phyloP scores from a whole-genome alignment of 2,888 invertebrate species.

The Heliconius cydno region DNA sequence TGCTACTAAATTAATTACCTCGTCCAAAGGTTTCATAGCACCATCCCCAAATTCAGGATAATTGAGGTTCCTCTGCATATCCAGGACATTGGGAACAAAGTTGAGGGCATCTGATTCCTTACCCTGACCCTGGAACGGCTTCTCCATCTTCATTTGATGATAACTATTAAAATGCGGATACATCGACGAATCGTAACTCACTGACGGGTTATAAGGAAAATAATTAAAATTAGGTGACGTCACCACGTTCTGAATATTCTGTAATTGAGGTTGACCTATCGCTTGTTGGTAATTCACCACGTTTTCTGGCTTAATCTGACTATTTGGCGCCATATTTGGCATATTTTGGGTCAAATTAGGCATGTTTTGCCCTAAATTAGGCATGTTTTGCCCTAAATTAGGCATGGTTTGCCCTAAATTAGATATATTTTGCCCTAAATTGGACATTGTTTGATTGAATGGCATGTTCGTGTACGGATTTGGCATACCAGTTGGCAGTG shows the following conservation, averaged over 20 bases:
- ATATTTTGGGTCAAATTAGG: slow-evolving; percentile 33
- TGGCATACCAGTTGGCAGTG: slow-evolving; percentile 54
- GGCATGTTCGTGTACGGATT: slow-evolving; percentile 63
- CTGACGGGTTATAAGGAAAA: slow-evolving; percentile 62
- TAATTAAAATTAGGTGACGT: slow-evolving; percentile 69
- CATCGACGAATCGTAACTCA: slow-evolving; percentile 72
- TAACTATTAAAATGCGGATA: slow-evolving; percentile 75
- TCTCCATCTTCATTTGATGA: slow-evolving; percentile 63
- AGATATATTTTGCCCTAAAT: slow-evolving; percentile 28
- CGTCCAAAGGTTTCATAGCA: slow-evolving; percentile 58
- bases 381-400: slow-evolving; percentile 29
- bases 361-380: slow-evolving; percentile 31
- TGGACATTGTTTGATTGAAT: slow-evolving; percentile 50
- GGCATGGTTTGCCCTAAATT: slow-evolving; percentile 30
- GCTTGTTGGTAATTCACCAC: slow-evolving; percentile 59
- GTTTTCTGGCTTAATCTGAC: slow-evolving; percentile 58
- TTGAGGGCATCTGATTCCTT: slow-evolving; percentile 62
- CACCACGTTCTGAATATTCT: slow-evolving; percentile 65
- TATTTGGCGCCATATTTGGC: slow-evolving; percentile 52
- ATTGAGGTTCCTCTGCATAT: slow-evolving; percentile 62
- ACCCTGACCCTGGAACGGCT: slow-evolving; percentile 56
- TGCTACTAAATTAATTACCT: slow-evolving; percentile 53
- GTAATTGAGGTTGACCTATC: slow-evolving; percentile 68
- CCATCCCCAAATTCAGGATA: slow-evolving; percentile 56
- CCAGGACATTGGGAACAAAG: slow-evolving; percentile 59